Conservation (phyloP, 2,888 invertebrate species). For the Pandemis cinnamomeana region DNA sequence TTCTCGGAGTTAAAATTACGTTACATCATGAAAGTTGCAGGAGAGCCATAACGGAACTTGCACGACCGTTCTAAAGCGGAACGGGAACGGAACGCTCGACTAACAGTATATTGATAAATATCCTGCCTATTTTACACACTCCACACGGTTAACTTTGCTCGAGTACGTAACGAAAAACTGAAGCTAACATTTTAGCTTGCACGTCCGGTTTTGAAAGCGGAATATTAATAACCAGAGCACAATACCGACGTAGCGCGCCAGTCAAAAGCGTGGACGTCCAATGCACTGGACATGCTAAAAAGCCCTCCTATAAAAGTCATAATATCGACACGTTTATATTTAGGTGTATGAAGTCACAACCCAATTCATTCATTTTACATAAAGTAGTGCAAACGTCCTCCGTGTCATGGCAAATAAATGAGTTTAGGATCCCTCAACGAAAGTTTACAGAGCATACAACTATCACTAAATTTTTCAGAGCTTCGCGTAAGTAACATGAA, state of each 20-base stretch:
- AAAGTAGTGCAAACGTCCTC: not conserved
- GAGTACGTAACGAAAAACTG: constrained; percentile 26
- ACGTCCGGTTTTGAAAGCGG: constrained; percentile 20
- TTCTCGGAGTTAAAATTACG: constrained; percentile 53
- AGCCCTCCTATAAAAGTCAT: not conserved
- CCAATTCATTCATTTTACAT: not conserved
- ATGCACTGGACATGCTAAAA: not conserved
- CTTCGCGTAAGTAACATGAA: constrained; percentile 25
- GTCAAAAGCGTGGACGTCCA: constrained; percentile 1
- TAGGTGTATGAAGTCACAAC: not conserved
- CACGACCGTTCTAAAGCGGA: constrained; percentile 53
- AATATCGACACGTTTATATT: not conserved
- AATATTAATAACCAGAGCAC: constrained; percentile 31
- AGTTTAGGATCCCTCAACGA: not conserved
- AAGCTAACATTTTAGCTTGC: constrained; percentile 28
- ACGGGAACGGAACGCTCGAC: constrained; percentile 48
- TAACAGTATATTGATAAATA: constrained; percentile 58
- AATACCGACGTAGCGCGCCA: constrained; percentile 15
- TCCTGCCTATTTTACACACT: constrained; percentile 50
- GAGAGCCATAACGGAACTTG: constrained; percentile 62
- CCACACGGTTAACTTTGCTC: constrained; percentile 41
- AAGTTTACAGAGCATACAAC: constrained; percentile 21
- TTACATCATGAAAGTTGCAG: constrained; percentile 55
- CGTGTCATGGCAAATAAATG: constrained; percentile 9
- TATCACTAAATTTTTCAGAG: constrained; percentile 20